Evolutionary conservation across 2,888 invertebrate genomes (phyloP), one percentile per base, ranked within the genome.

Genomic region (Phrixothrix hirtus): DNA sequence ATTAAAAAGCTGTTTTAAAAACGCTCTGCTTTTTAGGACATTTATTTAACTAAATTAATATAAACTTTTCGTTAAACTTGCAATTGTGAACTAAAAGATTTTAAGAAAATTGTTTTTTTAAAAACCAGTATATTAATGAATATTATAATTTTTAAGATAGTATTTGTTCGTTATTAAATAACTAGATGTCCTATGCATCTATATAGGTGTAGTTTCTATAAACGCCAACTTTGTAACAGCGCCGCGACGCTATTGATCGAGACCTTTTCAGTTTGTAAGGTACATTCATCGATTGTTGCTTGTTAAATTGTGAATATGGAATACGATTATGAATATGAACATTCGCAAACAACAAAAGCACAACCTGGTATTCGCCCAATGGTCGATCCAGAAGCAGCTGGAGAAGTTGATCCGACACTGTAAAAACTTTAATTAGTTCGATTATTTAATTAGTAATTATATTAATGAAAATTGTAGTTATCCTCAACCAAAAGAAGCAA

Each of bases 401-500:
- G 92, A 57, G 91, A 92, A 76, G 93, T 93, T 59, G 93, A 93
- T 78, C 88, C 92, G 45, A 80, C 79, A 70, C 78, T 86, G 87
- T 87, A 79, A 10, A 2, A 37, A 7, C 9, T 11, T 9, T 17
- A 31, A 15, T 26, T 39, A n/a, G 14, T 27, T 36, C 14, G 17
- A 43, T n/a, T 12, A 31, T 16, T 17, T 31, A n/a, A 17, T 42
- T 43, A 26, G 12, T 12, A 21, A 32, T 32, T 13, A 5, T 17
- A 5, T 12, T 26, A 9, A n/a, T n/a, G 6, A 11, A 13, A 30
- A 46, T 67, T 68, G 34, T 72, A 87, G 87, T 65, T 93, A 93
- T 75, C 89, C 89, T 7, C 86, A 87, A 72, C 88, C 93, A 2
- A 92, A 92, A 75, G 93, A 93, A 69, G 87, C 90, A 41, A 92